Conservation (phyloP, 2,113 vertebrate genomes). For the Piprites chloris region DNA sequence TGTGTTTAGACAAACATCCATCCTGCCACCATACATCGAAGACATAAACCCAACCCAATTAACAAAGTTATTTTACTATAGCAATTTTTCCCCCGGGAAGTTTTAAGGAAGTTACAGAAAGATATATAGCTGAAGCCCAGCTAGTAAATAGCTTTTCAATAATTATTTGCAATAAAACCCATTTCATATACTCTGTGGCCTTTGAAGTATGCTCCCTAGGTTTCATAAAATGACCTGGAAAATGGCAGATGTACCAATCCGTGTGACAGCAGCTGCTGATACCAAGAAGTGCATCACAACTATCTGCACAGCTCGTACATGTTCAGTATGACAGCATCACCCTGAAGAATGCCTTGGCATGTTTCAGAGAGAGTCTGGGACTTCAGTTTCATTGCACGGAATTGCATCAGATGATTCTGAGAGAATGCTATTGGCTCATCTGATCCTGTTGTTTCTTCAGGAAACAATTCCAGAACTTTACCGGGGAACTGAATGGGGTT, state of each 20-base stretch:
- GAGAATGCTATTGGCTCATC: background rate
- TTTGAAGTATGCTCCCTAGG: constrained; percentile 48
- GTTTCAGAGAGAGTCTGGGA: background rate
- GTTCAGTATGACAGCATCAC: constrained; percentile 1
- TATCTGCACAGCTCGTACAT: constrained; percentile 22
- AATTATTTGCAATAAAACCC: constrained; percentile 46
- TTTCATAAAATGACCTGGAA: constrained; percentile 48
- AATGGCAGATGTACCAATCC: constrained; percentile 37
- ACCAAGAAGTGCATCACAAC: constrained; percentile 29
- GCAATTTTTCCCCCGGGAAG: constrained; percentile 23
- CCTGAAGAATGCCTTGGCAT: background rate
- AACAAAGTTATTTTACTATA: constrained; percentile 11
- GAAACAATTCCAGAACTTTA: constrained; percentile 11
- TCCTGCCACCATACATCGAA: constrained; percentile 31
- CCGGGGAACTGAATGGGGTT: background rate
- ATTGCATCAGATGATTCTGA: background rate
- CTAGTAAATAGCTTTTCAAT: constrained; percentile 38
- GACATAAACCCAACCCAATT: constrained; percentile 59
- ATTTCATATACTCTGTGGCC: constrained; percentile 23
- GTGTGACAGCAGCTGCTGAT: constrained; percentile 3
- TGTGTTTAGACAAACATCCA: constrained; percentile 48
- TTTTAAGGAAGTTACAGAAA: constrained; percentile 52
- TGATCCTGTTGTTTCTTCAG: background rate
- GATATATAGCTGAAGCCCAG: background rate
- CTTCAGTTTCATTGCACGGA: constrained; percentile 31